Percentiles rank a stretch among this genome's conserved stretches.
phyloP scores from a whole-genome alignment of 2,888 invertebrate genomes.

The Dione juno region DNA sequence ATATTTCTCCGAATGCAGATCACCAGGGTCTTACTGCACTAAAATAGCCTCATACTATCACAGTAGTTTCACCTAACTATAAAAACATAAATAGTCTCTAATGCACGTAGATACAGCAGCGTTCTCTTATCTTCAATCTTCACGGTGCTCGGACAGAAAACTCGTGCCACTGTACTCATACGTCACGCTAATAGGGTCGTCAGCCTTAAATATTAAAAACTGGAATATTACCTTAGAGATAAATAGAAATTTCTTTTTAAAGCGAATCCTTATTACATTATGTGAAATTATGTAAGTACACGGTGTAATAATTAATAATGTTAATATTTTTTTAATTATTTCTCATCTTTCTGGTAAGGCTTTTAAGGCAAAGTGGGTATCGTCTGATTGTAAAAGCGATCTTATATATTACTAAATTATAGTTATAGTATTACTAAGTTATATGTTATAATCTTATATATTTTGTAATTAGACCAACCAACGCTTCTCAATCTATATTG shows the following conservation, averaged over 20 bases:
- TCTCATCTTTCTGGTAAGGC: neutral
- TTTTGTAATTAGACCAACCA: too few relatives aligned
- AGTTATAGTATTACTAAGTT: too few relatives aligned
- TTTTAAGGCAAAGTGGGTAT: too few relatives aligned
- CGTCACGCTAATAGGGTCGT: constrained; percentile 28
- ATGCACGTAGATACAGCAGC: constrained; percentile 20
- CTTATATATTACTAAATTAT: too few relatives aligned
- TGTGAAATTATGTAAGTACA: constrained; percentile 1
- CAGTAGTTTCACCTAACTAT: neutral
- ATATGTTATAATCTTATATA: too few relatives aligned
- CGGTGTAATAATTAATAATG: neutral
- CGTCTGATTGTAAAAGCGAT: too few relatives aligned
- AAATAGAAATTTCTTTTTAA: constrained; percentile 2
- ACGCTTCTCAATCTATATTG: too few relatives aligned
- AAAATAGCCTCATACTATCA: neutral
- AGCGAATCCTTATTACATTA: neutral
- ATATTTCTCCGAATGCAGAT: too few relatives aligned
- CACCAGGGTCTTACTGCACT: too few relatives aligned
- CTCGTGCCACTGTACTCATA: constrained; percentile 33
- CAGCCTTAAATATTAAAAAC: constrained; percentile 20
- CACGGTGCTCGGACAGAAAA: constrained; percentile 32
- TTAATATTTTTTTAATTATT: neutral
- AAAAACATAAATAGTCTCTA: constrained; percentile 21
- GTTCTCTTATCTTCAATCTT: constrained; percentile 34
- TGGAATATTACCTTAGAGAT: constrained; percentile 5